phyloP scores from a whole-genome alignment of 2,797 vertebrate species.

The Bradypodion pumilum region DNA sequence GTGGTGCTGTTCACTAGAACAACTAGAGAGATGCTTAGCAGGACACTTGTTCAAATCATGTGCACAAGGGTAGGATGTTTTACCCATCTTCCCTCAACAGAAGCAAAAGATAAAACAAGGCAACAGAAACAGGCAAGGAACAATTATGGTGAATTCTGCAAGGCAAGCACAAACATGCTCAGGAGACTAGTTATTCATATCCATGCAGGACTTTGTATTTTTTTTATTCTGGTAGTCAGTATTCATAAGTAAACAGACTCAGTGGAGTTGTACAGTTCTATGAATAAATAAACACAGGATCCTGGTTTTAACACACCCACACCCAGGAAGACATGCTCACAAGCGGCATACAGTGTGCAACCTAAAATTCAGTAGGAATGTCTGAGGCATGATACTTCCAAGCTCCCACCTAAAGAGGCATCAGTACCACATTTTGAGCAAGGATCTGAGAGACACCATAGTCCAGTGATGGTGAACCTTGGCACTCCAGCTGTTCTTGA shows the following conservation, averaged over 20 bases:
- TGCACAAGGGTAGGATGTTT: background rate
- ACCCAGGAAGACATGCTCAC: background rate
- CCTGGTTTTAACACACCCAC: background rate
- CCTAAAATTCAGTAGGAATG: background rate
- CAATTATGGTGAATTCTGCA: background rate
- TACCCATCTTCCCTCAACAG: too few relatives aligned
- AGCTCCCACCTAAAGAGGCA: background rate
- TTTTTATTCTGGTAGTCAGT: background rate
- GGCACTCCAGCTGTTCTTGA: too few relatives aligned
- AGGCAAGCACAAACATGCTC: background rate
- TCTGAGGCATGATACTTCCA: too few relatives aligned
- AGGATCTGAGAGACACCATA: background rate
- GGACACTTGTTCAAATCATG: background rate
- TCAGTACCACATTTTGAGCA: background rate
- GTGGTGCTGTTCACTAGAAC: background rate
- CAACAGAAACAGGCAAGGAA: too few relatives aligned
- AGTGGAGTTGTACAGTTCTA: background rate
- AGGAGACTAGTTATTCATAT: background rate
- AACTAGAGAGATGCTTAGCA: background rate
- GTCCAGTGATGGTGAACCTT: too few relatives aligned
- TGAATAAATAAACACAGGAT: too few relatives aligned
- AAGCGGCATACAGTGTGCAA: background rate
- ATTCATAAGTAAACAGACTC: background rate
- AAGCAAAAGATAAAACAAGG: background rate
- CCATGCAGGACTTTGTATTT: background rate